Conservation (phyloP, 2,888 invertebrate species). For the Sinelater perroti region DNA sequence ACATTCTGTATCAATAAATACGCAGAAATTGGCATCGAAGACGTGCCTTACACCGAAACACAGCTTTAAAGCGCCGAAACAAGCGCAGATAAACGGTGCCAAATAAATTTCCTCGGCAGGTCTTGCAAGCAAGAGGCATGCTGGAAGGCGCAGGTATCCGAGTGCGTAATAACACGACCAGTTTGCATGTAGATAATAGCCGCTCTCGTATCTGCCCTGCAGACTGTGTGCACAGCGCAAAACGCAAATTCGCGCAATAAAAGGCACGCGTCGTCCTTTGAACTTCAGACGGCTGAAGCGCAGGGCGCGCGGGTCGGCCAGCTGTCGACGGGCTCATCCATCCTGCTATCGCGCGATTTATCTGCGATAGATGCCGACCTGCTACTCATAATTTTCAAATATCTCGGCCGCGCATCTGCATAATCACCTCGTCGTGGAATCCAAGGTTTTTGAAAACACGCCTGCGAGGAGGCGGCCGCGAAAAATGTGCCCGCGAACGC, state of each 20-base stretch:
- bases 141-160: no score
- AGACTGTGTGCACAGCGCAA: conserved; percentile 1
- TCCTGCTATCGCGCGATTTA: conserved; percentile 42
- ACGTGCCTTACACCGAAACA: no score
- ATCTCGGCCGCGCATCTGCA: conserved; percentile 42
- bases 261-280: conserved; percentile 42
- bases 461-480: no score
- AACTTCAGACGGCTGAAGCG: conserved; percentile 33
- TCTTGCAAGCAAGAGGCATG: no score
- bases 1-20: no score
- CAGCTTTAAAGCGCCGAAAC: no score
- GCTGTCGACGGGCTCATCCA: conserved; percentile 43
- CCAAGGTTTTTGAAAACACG: conserved; percentile 14
- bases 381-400: conserved; percentile 43
- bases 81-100: no score
- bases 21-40: no score
- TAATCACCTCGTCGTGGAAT: conserved; percentile 39
- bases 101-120: no score
- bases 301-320: conserved; percentile 34
- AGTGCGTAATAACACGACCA: not conserved
- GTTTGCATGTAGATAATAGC: conserved; percentile 11
- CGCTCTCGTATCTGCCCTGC: not conserved
- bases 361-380: conserved; percentile 41
- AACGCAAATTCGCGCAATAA: conserved; percentile 1
- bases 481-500: no score